Base-by-base conservation (phyloP, 2,888 invertebrate species). In the Trissonchulus latispiculum region DNA sequence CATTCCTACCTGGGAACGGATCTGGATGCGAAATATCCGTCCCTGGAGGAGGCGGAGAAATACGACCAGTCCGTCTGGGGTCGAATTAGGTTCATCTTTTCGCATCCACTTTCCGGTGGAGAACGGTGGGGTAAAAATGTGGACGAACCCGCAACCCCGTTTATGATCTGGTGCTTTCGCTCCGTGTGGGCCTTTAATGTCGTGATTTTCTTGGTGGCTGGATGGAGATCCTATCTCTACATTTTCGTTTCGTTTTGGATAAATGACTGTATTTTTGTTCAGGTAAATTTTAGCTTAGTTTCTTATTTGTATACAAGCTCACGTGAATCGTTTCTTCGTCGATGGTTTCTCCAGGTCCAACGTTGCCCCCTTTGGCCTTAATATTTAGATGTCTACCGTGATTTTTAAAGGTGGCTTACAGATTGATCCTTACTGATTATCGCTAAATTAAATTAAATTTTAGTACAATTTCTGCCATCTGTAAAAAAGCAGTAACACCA, bases 241-340 rank as follows among this genome's bases (percentile, higher is more conserved):
- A n/a, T 73, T 31, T 23, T 68, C 15, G 32, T 71, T 1, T 71
- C 73, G 28, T 70, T 72, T 31, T 73, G 73, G 73, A 15, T 73
- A 15, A 73, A 73, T 36, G 73, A 73, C 59, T 72, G 72, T 29
- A 72, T 73, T 29, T 73, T 33, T 59, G 36, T 73, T n/a, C 73
- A 73, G 69, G 69, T 68, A 68, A n/a, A n/a, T n/a, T n/a, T n/a
- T n/a, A n/a, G n/a, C n/a, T n/a, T n/a, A n/a, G n/a, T n/a, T n/a
- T n/a, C n/a, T n/a, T n/a, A n/a, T n/a, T n/a, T n/a, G n/a, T n/a
- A n/a, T n/a, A n/a, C n/a, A n/a, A n/a, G n/a, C n/a, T n/a, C n/a
- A n/a, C n/a, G n/a, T n/a, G n/a, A n/a, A n/a, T n/a, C n/a, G n/a
- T n/a, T n/a, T n/a, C n/a, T n/a, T n/a, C n/a, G n/a, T n/a, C n/a